Evolutionary conservation across 2,113 vertebrate species (phyloP).

Genomic region (Ia io): DNA sequence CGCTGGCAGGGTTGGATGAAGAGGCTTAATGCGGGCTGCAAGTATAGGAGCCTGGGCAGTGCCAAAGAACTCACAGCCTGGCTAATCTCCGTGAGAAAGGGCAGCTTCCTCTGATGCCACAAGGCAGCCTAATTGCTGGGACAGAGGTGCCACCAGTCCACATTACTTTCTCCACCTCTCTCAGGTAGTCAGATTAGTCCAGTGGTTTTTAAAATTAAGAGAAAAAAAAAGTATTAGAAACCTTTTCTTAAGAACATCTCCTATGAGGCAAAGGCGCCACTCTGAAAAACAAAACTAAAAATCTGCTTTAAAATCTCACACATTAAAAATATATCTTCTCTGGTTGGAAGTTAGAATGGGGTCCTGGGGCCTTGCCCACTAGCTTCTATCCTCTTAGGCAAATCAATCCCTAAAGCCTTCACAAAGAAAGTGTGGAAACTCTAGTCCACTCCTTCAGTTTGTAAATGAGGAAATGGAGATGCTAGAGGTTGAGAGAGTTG

Average conservation of each 20-base stretch:
- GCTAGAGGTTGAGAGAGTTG: background rate
- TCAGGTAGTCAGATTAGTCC: background rate
- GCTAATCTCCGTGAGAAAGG: background rate
- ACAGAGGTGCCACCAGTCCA: no score
- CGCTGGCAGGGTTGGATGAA: background rate
- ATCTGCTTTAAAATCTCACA: background rate
- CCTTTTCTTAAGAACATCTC: background rate
- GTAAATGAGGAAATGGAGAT: background rate
- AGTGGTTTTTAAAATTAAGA: background rate
- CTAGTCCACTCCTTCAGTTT: background rate
- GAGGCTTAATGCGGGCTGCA: background rate
- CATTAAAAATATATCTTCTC: background rate
- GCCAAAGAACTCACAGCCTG: no score
- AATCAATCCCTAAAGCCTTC: background rate
- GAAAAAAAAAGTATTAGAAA: background rate
- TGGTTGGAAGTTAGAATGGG: background rate
- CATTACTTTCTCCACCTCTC: background rate
- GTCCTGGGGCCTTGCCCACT: no score
- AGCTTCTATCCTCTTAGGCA: background rate
- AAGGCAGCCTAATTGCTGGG: background rate
- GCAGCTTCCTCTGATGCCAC: rapidly evolving
- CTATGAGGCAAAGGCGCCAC: background rate
- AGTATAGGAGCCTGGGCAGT: background rate
- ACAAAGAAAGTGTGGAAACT: background rate
- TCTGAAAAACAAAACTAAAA: background rate